Conservation (phyloP, 2,113 vertebrate species). For the Gracilinanus agilis region DNA sequence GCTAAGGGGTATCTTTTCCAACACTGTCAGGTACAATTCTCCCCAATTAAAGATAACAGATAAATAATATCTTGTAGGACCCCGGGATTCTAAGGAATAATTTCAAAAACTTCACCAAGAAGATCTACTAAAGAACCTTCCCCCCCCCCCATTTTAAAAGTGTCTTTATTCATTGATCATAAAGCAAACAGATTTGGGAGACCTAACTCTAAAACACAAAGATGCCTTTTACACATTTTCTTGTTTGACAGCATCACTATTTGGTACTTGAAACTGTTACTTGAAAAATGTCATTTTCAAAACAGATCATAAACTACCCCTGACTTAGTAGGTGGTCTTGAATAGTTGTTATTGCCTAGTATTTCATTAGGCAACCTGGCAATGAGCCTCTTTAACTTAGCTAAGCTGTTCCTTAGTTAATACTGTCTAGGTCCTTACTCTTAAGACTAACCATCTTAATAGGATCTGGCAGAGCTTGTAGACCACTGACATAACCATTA, state of each 20-base stretch:
- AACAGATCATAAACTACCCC: background rate
- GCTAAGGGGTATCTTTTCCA: background rate
- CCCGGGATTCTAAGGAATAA: background rate
- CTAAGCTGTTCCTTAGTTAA: background rate
- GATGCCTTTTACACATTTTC: background rate
- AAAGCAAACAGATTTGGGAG: background rate
- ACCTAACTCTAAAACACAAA: background rate
- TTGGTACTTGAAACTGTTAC: background rate
- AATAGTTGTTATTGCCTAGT: background rate
- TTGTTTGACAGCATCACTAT: background rate
- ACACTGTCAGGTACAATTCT: background rate
- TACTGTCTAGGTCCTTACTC: background rate
- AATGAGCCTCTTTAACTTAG: background rate
- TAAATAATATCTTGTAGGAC: background rate
- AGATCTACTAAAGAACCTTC: background rate
- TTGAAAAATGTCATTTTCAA: background rate
- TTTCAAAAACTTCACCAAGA: background rate
- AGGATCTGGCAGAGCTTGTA: background rate
- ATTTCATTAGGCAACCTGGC: background rate
- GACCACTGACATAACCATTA: background rate
- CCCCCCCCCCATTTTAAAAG: background rate
- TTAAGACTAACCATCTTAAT: background rate
- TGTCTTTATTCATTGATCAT: background rate
- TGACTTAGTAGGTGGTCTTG: background rate
- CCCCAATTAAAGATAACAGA: background rate